phyloP scores from a whole-genome alignment of 1,140 invertebrate genomes.

The Zelostemma sp. region DNA sequence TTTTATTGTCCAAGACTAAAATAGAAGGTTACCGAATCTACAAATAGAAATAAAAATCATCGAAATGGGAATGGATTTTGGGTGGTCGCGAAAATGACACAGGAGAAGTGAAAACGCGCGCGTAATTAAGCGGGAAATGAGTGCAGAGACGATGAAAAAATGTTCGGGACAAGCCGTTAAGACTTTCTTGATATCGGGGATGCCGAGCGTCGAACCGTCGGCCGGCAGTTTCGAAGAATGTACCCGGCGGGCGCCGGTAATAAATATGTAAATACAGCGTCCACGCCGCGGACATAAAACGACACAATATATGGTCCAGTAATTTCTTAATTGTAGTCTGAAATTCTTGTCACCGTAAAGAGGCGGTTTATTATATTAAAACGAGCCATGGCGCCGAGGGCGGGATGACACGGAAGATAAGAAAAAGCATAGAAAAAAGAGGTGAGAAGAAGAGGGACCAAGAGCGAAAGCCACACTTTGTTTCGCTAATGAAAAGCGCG shows the following conservation, averaged over 20 bases:
- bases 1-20: too few relatives aligned
- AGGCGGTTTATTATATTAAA: slow-evolving; percentile 61
- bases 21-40: too few relatives aligned
- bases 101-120: slow-evolving; percentile 29
- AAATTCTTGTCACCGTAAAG: slow-evolving; percentile 70
- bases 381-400: slow-evolving; percentile 48
- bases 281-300: slow-evolving; percentile 61
- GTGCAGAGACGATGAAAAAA: slow-evolving; percentile 38
- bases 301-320: slow-evolving; percentile 66
- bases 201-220: slow-evolving; percentile 45
- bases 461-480: not conserved
- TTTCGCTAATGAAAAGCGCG: slow-evolving; percentile 12
- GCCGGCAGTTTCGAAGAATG: slow-evolving; percentile 27
- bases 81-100: slow-evolving; percentile 18
- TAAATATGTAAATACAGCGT: slow-evolving; percentile 62
- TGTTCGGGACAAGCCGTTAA: slow-evolving; percentile 12
- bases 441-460: slow-evolving; percentile 2
- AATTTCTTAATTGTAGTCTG: slow-evolving; percentile 69
- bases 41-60: too few relatives aligned
- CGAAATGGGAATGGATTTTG: too few relatives aligned
- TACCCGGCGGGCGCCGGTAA: slow-evolving; percentile 40
- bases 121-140: slow-evolving; percentile 40
- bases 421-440: not conserved
- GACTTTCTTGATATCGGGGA: slow-evolving; percentile 11
- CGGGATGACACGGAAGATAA: slow-evolving; percentile 6